Evolutionary conservation across 2,797 vertebrate genomes (phyloP).

Genomic region (Peromyscus aztecus): DNA sequence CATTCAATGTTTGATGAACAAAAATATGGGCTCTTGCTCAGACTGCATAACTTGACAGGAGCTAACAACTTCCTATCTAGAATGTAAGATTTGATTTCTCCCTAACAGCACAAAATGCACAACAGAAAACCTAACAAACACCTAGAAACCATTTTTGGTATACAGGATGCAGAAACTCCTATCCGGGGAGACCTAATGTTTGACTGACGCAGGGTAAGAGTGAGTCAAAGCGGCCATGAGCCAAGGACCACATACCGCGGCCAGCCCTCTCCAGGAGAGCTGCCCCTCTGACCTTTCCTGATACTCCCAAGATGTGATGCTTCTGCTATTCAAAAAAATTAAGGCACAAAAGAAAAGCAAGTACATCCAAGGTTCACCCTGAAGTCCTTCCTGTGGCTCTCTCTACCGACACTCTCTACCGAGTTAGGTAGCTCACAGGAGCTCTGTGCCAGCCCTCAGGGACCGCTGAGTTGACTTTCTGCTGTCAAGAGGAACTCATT

Average conservation of each 20-base stretch:
- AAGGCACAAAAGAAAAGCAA: conserved; percentile 79
- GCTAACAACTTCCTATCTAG: not conserved
- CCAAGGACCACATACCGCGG: too few relatives aligned
- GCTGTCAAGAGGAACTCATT: not conserved
- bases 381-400: not conserved
- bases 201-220: not conserved
- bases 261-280: not conserved
- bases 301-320: not conserved
- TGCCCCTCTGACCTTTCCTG: not conserved
- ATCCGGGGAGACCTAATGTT: not conserved
- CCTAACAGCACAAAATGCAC: not conserved
- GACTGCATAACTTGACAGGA: conserved; percentile 16
- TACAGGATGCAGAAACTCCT: not conserved
- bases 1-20: not conserved
- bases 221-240: not conserved
- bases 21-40: not conserved
- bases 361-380: conserved; percentile 13
- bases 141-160: conserved; percentile 16
- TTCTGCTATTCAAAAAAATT: conserved; percentile 70
- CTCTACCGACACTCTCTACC: not conserved
- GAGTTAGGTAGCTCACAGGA: not conserved
- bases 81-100: not conserved
- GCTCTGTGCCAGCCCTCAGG: not conserved
- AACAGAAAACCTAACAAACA: not conserved
- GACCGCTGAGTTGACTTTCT: not conserved